phyloP scores from a whole-genome alignment of 2,888 invertebrate genomes.

The Melangyna quadrimaculata region DNA sequence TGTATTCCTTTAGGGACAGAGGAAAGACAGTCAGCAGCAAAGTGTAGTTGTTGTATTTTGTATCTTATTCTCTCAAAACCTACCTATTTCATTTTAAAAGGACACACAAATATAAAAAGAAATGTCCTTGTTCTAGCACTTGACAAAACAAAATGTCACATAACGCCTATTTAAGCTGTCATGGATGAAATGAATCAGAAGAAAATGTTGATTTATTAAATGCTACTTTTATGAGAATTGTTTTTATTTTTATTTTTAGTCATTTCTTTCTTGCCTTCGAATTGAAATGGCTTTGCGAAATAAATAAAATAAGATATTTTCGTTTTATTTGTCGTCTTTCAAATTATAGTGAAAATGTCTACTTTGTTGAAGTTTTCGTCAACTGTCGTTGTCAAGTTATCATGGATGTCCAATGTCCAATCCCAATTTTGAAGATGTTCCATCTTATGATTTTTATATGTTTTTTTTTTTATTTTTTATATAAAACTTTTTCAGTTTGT shows the following conservation, averaged over 20 bases:
- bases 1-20: constrained; percentile 32
- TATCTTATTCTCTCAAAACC: neutral
- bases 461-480: neutral
- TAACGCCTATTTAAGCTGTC: constrained; percentile 68
- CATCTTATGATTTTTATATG: constrained; percentile 4
- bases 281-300: constrained; percentile 19
- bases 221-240: constrained; percentile 65
- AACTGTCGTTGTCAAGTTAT: constrained; percentile 60
- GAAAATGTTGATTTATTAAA: constrained; percentile 71
- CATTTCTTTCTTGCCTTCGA: constrained; percentile 34
- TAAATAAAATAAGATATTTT: constrained; percentile 9
- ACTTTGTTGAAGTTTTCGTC: constrained; percentile 59
- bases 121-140: constrained; percentile 25
- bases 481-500: neutral
- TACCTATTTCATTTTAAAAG: constrained; percentile 34
- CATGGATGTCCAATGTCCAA: constrained; percentile 27
- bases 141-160: constrained; percentile 62
- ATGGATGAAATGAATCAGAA: constrained; percentile 68
- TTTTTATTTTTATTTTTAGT: constrained; percentile 9
- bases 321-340: constrained; percentile 30
- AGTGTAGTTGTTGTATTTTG: neutral
- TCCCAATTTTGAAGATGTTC: constrained; percentile 21
- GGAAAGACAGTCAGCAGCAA: neutral
- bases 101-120: constrained; percentile 3
- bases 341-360: constrained; percentile 40